These are phyloP conservation scores for Neosalanx taihuensis DNA, from an alignment of 2,797 vertebrate genomes.

Conservation along the genomic window DNA sequence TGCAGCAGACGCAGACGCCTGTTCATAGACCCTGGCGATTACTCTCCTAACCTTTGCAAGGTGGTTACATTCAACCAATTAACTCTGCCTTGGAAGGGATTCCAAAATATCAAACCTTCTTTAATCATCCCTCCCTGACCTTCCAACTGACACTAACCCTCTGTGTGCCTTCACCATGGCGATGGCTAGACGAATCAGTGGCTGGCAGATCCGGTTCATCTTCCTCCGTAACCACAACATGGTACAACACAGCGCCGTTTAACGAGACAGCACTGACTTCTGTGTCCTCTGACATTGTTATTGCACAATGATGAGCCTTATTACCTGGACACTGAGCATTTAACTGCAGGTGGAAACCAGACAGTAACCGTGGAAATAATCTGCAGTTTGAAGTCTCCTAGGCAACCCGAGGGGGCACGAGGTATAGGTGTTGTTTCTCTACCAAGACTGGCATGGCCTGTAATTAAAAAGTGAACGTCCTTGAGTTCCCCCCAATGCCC, in stretches of 20 bases:
- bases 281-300: constrained; percentile 60
- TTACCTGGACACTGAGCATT: constrained; percentile 53
- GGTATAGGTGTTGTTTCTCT: constrained; percentile 43
- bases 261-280: constrained; percentile 42
- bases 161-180: constrained; percentile 29
- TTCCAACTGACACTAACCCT: constrained; percentile 8
- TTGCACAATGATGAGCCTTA: constrained; percentile 59
- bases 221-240: constrained; percentile 20
- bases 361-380: constrained; percentile 55
- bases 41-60: neutral
- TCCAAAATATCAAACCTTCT: too few relatives aligned
- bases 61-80: neutral
- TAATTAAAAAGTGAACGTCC: constrained; percentile 59
- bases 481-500: constrained; percentile 37
- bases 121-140: too few relatives aligned
- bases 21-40: neutral
- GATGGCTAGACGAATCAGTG: constrained; percentile 22
- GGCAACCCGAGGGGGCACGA: constrained; percentile 44
- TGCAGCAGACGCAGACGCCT: too few relatives aligned
- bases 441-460: constrained; percentile 42
- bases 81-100: neutral
- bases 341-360: constrained; percentile 57
- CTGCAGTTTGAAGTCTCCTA: constrained; percentile 58
- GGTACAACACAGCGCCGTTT: constrained; percentile 41
- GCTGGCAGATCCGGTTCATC: constrained; percentile 20